Conservation (phyloP, 2,797 vertebrate species). For the Morus bassanus region DNA sequence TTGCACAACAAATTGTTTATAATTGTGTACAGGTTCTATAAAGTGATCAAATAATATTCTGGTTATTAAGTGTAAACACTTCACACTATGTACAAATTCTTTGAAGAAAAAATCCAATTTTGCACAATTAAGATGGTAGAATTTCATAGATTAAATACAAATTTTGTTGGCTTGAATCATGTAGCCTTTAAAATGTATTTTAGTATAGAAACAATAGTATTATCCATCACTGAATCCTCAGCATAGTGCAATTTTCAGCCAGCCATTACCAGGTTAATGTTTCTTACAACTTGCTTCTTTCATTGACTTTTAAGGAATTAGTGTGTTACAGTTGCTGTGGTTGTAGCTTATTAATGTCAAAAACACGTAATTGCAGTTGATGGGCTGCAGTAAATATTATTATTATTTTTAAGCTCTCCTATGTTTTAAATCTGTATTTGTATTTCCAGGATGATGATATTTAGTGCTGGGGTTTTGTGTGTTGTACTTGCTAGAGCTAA, state of each 20-base stretch:
- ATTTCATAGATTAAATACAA: background rate
- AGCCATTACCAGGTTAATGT: conserved; percentile 7
- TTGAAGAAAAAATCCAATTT: conserved; percentile 39
- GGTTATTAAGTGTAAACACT: conserved; percentile 23
- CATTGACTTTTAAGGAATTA: conserved; percentile 19
- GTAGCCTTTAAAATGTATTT: conserved; percentile 1
- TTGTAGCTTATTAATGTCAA: conserved; percentile 38
- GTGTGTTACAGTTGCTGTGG: conserved; percentile 27
- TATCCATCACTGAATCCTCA: background rate
- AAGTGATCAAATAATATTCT: conserved; percentile 48
- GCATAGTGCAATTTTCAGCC: conserved; percentile 16
- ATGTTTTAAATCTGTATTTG: background rate
- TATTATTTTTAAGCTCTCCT: background rate
- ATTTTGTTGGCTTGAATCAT: conserved; percentile 8
- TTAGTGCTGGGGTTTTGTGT: background rate
- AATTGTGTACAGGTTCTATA: conserved; percentile 14
- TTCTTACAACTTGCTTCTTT: conserved; percentile 37
- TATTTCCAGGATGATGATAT: background rate
- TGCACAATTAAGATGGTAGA: background rate
- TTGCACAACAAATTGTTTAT: conserved; percentile 42
- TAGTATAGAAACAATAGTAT: conserved; percentile 23
- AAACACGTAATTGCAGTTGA: conserved; percentile 38
- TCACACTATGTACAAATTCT: background rate
- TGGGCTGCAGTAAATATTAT: conserved; percentile 2
- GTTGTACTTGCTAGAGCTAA: background rate